Base-by-base conservation (phyloP, 2,797 vertebrate species). In the Acomys russatus region DNA sequence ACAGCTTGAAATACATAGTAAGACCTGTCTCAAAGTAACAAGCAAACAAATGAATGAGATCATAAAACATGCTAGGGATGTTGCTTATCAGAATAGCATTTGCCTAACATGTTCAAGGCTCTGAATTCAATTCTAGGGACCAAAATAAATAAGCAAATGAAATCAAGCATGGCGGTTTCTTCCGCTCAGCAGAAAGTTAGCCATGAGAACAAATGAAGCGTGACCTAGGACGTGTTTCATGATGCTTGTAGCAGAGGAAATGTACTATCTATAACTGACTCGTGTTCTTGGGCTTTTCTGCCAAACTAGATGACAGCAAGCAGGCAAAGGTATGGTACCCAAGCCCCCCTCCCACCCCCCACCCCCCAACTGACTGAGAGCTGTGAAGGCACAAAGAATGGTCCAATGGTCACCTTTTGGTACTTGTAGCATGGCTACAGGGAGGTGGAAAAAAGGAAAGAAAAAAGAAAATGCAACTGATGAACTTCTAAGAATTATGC, bases 231-330 rank as follows among this genome's bases (percentile, higher is more conserved):
- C 17, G 0, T 56, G 22, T 71, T 87, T 94, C 49, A 86, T 70
- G 84, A 92, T 59, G 54, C 61, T 70, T 78, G 18, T 33, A 83
- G 20, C 54, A 95, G 94, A 88, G 28, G 14, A 78, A 54, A 74
- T 17, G 8, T 1, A 74, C 35, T 78, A n/a, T 85, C 22, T 59
- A 49, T 0, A 78, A 25, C 71, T 63, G 28, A 71, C 70, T 88
- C 28, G 85, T 66, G 15, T n/a, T 87, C 88, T 89, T 76, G 71
- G 38, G 86, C 85, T 84, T 51, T 80, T 9, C 77, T 80, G 83
- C 18, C 51, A 95, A 80, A 89, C 14, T 84, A 30, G 30, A 6
- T 86, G 33, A 87, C 54, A 4, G 33, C 15, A 63, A 92, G 54
- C 76, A 88, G 92, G 25, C 89, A 80, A 80, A 91, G 9, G 64